Base-by-base conservation (phyloP, 2,888 invertebrate species). In the Diplazon laetatorius region DNA sequence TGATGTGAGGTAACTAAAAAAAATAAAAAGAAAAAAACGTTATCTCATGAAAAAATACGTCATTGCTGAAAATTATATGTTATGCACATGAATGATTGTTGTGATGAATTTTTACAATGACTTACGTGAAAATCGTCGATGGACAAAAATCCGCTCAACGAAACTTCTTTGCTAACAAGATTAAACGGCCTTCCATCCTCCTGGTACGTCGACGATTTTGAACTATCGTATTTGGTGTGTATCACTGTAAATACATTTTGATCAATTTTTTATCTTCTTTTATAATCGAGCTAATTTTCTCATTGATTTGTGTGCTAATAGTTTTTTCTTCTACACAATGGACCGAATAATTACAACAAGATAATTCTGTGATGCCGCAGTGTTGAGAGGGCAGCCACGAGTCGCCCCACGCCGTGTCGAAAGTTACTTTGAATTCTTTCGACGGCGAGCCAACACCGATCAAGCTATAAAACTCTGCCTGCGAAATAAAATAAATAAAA, bases 211-310 rank as follows among this genome's bases (percentile, higher is more conserved):
- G 93, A 93, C 0, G 95, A 96, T 81, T 92, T 92, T 0, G 90
- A 89, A 76, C 94, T 93, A 88, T 95, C 94, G 89, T 96, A 95
- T 86, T 93, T 94, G 81, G 93, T 93, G 87, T 95, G 95, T 14
- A 94, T 89, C 88, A 92, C 95, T 95, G 81, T 82, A 86, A 88
- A 73, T 50, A 60, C 14, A 63, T 37, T 57, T n/a, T n/a, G n/a
- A n/a, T n/a, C n/a, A n/a, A n/a, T 22, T 16, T 10, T 52, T 60
- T 16, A 9, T 30, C 6, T 0, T 6, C 50, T 70, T 50, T n/a
- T n/a, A n/a, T 14, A 2, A 16, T 37, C 66, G 35, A 14, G 25
- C 9, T 16, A 55, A 35, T 14, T 16, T 1, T 16, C 4, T 14
- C 12, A n/a, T n/a, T n/a, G n/a, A n/a, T n/a, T n/a, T n/a, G n/a